These are phyloP conservation scores for Seriola aureovittata DNA, from an alignment of 2,113 vertebrate species.

Conservation along the genomic window DNA sequence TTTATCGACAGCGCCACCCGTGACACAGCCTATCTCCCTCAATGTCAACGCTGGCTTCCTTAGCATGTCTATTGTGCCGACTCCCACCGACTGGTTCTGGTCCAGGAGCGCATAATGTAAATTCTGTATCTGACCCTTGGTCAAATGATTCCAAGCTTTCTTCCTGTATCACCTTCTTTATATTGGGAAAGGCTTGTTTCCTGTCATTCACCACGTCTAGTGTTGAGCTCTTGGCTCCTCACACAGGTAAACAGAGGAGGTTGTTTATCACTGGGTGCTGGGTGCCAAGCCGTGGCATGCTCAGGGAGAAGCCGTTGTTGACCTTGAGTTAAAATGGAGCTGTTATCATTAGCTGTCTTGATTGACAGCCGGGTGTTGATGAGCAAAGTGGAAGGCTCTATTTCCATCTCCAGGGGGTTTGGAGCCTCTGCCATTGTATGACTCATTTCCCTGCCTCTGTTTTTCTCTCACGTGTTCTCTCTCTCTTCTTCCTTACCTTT, in stretches of 20 bases:
- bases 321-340: conserved; percentile 76
- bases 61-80: conserved; percentile 52
- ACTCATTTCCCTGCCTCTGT: conserved; percentile 33
- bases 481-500: neutral
- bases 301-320: conserved; percentile 69
- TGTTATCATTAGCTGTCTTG: conserved; percentile 74
- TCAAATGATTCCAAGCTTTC: conserved; percentile 47
- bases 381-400: conserved; percentile 52
- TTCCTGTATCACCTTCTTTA: conserved; percentile 20
- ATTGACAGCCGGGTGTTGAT: conserved; percentile 76
- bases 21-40: conserved; percentile 50
- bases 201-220: conserved; percentile 27
- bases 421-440: conserved; percentile 36
- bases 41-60: conserved; percentile 44
- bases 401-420: conserved; percentile 56
- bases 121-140: conserved; percentile 49
- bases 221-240: conserved; percentile 52
- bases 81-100: conserved; percentile 50
- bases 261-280: conserved; percentile 63
- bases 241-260: conserved; percentile 63
- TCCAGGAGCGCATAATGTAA: conserved; percentile 52
- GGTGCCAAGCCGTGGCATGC: conserved; percentile 54
- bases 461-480: conserved; percentile 5
- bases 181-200: conserved; percentile 35
- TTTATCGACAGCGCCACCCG: conserved; percentile 67